phyloP scores from a whole-genome alignment of 2,797 vertebrate genomes.

The Enteromius unitaeniatus region DNA sequence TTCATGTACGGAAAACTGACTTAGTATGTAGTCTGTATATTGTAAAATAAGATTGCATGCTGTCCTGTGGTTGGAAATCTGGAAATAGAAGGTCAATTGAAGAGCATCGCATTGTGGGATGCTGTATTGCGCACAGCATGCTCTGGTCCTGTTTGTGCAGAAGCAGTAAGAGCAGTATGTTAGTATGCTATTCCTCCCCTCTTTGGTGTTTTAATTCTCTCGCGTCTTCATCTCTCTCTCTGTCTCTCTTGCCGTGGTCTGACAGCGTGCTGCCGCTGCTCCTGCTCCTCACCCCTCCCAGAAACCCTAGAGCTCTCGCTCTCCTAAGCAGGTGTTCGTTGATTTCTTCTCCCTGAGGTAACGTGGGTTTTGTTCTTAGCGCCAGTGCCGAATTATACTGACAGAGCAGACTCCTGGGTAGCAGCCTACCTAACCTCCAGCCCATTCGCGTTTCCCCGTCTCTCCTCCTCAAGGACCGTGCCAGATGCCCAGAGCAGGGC shows the following conservation, averaged over 20 bases:
- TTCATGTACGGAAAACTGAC: too few species aligned
- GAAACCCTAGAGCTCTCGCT: slow-evolving; percentile 4
- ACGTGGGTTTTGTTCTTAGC: slow-evolving; percentile 73
- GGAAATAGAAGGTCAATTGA: neutral
- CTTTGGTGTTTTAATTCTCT: slow-evolving; percentile 23
- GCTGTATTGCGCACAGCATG: neutral
- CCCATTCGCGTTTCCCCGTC: slow-evolving; percentile 35
- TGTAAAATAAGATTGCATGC: neutral
- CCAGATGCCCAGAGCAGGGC: slow-evolving; percentile 53
- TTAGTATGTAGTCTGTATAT: too few species aligned
- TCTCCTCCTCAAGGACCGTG: slow-evolving; percentile 54
- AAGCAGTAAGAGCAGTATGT: neutral
- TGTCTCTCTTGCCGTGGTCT: neutral
- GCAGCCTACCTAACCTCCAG: slow-evolving; percentile 45
- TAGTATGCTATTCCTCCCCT: neutral
- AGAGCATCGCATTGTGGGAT: neutral
- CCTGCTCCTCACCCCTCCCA: slow-evolving; percentile 16
- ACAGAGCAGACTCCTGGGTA: slow-evolving; percentile 71
- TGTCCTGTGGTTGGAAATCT: neutral
- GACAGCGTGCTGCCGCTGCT: slow-evolving; percentile 1
- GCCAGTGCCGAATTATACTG: slow-evolving; percentile 76
- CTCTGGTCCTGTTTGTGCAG: neutral
- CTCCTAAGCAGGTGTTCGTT: slow-evolving; percentile 78
- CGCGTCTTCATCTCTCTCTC: slow-evolving; percentile 41
- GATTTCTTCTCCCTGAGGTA: slow-evolving; percentile 75